Evolutionary conservation across 2,888 invertebrate species (phyloP), one percentile per base, ranked within the genome.

Genomic region (Sesia bembeciformis): DNA sequence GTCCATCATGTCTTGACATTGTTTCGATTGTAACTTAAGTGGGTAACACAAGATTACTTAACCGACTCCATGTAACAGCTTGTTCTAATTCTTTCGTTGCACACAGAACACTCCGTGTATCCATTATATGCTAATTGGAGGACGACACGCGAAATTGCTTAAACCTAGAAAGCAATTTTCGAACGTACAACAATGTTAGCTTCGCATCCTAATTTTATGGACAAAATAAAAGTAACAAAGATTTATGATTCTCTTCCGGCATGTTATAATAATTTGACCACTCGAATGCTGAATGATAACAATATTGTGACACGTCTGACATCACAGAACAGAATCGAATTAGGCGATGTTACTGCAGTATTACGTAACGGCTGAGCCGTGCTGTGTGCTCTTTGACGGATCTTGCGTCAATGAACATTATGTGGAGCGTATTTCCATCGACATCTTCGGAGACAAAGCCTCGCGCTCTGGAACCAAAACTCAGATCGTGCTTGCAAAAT

Each of bases 101-200:
- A 66, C 66, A 50, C 50, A 72, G 62, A 66, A 63, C 66, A 64
- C 61, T 59, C 62, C 51, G 46, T 63, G 60, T 64, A 58, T 63
- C 77, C 68, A 82, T 81, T 82, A 76, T 81, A 82, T 83, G 80
- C 68, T 80, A 82, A 82, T 82, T 74, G 70, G 64, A 63, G 71
- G 72, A 74, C 73, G 75, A 82, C 81, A 79, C 76, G 72, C 68
- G 59, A 67, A 76, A 75, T 76, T 75, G 73, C 75, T 65, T 62
- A 71, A 70, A 70, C 58, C 66, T 64, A 61, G 67, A 72, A 72
- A 72, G 67, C 59, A 62, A 62, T 63, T 61, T 62, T 60, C 57
- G 46, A 60, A 65, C 53, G 55, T 56, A 53, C 49, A 51, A 51
- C 52, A 52, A 43, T 52, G 39, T 49, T 54, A 50, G 58, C 6